phyloP scores from a whole-genome alignment of 1,140 invertebrate genomes.

The Cyclargus thomasi region DNA sequence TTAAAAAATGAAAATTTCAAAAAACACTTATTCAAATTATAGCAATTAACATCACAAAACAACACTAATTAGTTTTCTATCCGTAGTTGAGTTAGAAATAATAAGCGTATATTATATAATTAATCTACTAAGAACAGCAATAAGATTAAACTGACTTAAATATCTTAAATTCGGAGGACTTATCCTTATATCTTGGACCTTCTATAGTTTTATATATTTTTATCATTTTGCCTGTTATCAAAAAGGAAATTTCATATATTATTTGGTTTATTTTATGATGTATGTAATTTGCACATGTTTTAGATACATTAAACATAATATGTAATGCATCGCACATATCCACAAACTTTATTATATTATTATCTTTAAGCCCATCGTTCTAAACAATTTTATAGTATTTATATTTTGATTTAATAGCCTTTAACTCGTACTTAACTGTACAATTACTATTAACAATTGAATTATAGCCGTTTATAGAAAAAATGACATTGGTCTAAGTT shows the following conservation, averaged over 20 bases:
- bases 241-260: no score
- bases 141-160: neutral
- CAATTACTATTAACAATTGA: neutral
- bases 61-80: neutral
- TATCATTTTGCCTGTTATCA: no score
- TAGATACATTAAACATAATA: no score
- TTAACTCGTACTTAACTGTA: neutral
- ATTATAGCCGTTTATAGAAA: slow-evolving; percentile 15
- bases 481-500: slow-evolving; percentile 19
- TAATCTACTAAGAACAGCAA: neutral
- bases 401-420: neutral
- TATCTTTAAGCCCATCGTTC: no score
- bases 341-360: no score
- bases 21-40: neutral
- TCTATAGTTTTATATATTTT: no score
- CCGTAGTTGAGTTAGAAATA: neutral
- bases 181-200: no score
- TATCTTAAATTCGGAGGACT: no score
- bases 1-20: neutral
- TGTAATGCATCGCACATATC: no score
- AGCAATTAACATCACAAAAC: neutral
- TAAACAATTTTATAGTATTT: no score
- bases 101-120: neutral
- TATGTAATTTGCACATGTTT: no score
- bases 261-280: no score